These are phyloP conservation scores for Hydriomena furcata DNA, from an alignment of 2,888 invertebrate genomes.

Conservation along the genomic window DNA sequence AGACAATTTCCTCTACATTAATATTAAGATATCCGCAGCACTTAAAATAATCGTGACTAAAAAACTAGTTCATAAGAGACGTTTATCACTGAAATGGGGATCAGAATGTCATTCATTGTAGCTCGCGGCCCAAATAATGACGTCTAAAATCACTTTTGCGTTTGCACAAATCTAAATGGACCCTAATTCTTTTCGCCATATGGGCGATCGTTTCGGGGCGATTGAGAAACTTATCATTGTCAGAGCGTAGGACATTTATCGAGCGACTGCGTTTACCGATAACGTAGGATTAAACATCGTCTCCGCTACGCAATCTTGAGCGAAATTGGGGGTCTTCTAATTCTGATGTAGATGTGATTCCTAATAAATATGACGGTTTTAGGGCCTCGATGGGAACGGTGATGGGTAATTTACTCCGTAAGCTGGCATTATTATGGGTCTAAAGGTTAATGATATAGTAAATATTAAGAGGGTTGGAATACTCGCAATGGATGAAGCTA, in stretches of 20 bases:
- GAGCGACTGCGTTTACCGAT: constrained; percentile 60
- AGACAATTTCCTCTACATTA: constrained; percentile 46
- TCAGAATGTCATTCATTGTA: constrained; percentile 58
- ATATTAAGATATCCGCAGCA: constrained; percentile 43
- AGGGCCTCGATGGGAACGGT: constrained; percentile 35
- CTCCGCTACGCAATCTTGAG: constrained; percentile 54
- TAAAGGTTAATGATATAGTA: constrained; percentile 46
- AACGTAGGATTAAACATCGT: constrained; percentile 62
- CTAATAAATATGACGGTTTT: constrained; percentile 39
- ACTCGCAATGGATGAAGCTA: constrained; percentile 29
- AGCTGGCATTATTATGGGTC: constrained; percentile 39
- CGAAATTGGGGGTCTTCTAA: constrained; percentile 50
- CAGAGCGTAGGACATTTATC: constrained; percentile 54
- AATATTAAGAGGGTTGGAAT: constrained; percentile 33
- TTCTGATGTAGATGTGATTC: constrained; percentile 40
- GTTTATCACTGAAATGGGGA: constrained; percentile 56
- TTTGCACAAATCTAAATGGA: constrained; percentile 35
- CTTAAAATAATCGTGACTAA: constrained; percentile 41
- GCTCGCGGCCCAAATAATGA: constrained; percentile 47
- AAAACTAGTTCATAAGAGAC: constrained; percentile 47
- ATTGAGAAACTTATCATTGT: constrained; percentile 44
- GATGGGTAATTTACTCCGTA: constrained; percentile 41
- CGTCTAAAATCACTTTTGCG: constrained; percentile 37
- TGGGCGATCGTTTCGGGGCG: constrained; percentile 34
- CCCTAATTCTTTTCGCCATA: constrained; percentile 41